Evolutionary conservation across 2,888 invertebrate species (phyloP), one percentile per base, ranked within the genome.

Genomic region (Chesias legatella): DNA sequence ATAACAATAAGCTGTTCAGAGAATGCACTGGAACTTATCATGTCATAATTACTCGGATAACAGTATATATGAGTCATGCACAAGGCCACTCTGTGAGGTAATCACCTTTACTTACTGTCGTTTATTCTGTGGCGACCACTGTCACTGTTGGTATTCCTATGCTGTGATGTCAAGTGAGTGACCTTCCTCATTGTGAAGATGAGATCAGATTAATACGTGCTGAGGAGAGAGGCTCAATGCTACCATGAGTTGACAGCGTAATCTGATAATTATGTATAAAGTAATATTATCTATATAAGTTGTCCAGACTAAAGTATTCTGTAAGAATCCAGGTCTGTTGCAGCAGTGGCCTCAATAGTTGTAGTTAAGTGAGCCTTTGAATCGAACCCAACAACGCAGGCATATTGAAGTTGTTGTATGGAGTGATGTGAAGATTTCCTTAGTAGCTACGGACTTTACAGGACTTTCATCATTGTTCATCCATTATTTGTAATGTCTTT

Each of bases 121-220:
- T 20, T 17, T 27, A 28, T 3, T 11, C 38, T 31, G 24, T 33
- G 28, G 8, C 9, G 4, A 9, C 38, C 11, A 6, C 6, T 9
- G 29, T 21, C 21, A 23, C 25, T 33, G 25, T 4, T n/a, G 1
- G 4, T 7, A 20, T 7, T 25, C 24, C 25, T 26, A 20, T 33
- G 29, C 21, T 41, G 51, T 73, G 63, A 73, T 71, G 71, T 74
- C 69, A 75, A 72, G 60, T 67, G 56, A 52, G 43, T 72, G 75
- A 75, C 78, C 79, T 79, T 68, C 64, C 54, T 46, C 42, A 50
- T 48, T 43, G 46, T 33, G 28, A 42, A 37, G 50, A 55, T 55
- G 52, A 55, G 52, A 50, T 55, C 54, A 55, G 48, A 45, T 38
- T 30, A 41, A 33, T 27, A 31, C 41, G 36, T 8, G 43, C 40